These are phyloP conservation scores for Florisuga fusca DNA, from an alignment of 2,797 vertebrate genomes.

Conservation along the genomic window DNA sequence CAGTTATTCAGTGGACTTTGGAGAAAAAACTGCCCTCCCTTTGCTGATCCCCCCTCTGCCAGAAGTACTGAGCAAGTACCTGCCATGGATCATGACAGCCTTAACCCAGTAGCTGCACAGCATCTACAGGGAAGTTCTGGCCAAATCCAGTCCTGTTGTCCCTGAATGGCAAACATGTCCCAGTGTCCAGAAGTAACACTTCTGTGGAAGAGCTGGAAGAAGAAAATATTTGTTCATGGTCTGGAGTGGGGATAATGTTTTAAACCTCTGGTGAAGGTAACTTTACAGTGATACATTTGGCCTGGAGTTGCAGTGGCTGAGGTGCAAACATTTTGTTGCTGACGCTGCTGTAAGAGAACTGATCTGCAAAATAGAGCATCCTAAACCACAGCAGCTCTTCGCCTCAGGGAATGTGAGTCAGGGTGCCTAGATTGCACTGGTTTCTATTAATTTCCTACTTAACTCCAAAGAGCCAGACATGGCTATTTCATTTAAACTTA, in stretches of 20 bases:
- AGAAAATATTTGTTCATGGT: accelerated
- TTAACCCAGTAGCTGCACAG: background rate
- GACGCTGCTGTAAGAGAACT: slow-evolving; percentile 6
- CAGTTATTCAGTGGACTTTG: background rate
- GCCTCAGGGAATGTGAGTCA: slow-evolving; percentile 29
- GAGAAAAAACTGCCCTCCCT: background rate
- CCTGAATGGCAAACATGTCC: background rate
- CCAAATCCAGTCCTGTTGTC: background rate
- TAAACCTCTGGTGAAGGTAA: background rate
- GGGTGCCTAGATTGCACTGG: slow-evolving; percentile 20
- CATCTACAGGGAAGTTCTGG: background rate
- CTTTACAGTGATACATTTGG: background rate
- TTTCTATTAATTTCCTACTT: slow-evolving; percentile 63
- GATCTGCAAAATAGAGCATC: slow-evolving; percentile 43
- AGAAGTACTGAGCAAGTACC: background rate
- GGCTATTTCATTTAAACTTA: slow-evolving; percentile 20
- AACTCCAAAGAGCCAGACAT: slow-evolving; percentile 27
- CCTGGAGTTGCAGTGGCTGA: background rate
- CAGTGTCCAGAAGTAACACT: background rate
- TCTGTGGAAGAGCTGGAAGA: background rate
- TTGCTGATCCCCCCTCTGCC: background rate
- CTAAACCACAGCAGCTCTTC: slow-evolving; percentile 28
- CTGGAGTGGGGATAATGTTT: background rate
- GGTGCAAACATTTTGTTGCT: slow-evolving; percentile 35
- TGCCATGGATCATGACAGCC: background rate